Evolutionary conservation across 1,140 invertebrate genomes (phyloP).

Genomic region (Doryteuthis pealeii): DNA sequence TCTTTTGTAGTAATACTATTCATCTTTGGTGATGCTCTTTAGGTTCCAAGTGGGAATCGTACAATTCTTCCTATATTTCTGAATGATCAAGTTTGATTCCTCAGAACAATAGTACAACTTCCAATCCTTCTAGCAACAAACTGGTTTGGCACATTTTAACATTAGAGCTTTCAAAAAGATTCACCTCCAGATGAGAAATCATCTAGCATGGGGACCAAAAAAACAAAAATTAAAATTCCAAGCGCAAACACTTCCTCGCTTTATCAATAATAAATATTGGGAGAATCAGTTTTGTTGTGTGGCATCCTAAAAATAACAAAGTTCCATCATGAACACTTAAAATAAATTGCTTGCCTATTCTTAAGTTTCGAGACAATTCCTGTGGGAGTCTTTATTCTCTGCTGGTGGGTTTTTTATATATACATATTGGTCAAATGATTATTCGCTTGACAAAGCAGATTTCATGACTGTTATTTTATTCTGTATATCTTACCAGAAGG

Average conservation of each 20-base stretch:
- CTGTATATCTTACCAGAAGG: too few relatives aligned
- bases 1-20: constrained; percentile 16
- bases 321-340: not conserved
- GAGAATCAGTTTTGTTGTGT: not conserved
- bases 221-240: not conserved
- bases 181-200: not conserved
- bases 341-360: too few relatives aligned
- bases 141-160: constrained; percentile 18
- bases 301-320: not conserved
- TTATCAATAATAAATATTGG: not conserved
- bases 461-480: too few relatives aligned
- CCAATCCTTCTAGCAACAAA: constrained; percentile 30
- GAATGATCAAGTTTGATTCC: constrained; percentile 25
- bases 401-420: too few relatives aligned
- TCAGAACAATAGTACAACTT: constrained; percentile 15
- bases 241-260: too few relatives aligned
- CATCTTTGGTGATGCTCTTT: constrained; percentile 10
- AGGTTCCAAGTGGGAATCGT: constrained; percentile 15
- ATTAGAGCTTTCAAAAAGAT: constrained; percentile 18
- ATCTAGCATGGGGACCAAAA: not conserved
- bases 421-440: too few relatives aligned
- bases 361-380: too few relatives aligned
- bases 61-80: constrained; percentile 20
- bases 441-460: too few relatives aligned
- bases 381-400: too few relatives aligned